Conservation (phyloP, 2,888 invertebrate species). For the Drosophila algonquin region DNA sequence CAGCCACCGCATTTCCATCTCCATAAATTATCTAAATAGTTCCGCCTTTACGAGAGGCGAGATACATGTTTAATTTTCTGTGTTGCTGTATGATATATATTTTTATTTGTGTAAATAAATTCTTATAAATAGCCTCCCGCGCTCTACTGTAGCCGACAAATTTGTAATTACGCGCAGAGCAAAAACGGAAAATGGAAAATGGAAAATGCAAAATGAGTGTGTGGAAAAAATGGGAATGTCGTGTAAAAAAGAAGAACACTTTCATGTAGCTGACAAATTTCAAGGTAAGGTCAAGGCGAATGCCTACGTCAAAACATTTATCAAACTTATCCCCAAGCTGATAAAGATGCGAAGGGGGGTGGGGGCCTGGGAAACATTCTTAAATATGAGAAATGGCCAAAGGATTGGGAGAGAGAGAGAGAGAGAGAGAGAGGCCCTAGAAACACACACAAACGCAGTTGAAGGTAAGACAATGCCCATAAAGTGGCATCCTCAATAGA, state of each 20-base stretch:
- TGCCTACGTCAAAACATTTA: constrained; percentile 66
- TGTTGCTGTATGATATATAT: constrained; percentile 1
- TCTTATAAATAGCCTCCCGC: constrained; percentile 62
- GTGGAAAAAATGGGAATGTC: too few relatives aligned
- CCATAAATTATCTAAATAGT: constrained; percentile 79
- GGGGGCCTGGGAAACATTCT: constrained; percentile 24
- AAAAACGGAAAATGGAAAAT: constrained; percentile 17
- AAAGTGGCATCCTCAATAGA: constrained; percentile 8
- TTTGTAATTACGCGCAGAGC: constrained; percentile 60
- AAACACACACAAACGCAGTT: constrained; percentile 25
- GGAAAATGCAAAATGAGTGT: background rate
- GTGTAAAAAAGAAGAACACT: too few relatives aligned
- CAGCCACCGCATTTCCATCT: constrained; percentile 21
- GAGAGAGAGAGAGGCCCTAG: constrained; percentile 35
- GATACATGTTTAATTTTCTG: constrained; percentile 59
- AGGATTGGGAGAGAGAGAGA: too few relatives aligned
- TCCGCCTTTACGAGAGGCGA: constrained; percentile 58
- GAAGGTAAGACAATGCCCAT: constrained; percentile 40
- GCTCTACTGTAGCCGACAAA: constrained; percentile 41
- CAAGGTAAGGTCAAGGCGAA: constrained; percentile 78
- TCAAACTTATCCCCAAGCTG: constrained; percentile 44
- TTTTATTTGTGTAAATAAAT: constrained; percentile 51
- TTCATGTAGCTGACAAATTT: constrained; percentile 67
- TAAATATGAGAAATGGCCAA: too few relatives aligned
- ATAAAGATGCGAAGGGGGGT: constrained; percentile 17